Evolutionary conservation across 2,797 vertebrate species (phyloP).

Genomic region (Yasuhikotakia modesta): DNA sequence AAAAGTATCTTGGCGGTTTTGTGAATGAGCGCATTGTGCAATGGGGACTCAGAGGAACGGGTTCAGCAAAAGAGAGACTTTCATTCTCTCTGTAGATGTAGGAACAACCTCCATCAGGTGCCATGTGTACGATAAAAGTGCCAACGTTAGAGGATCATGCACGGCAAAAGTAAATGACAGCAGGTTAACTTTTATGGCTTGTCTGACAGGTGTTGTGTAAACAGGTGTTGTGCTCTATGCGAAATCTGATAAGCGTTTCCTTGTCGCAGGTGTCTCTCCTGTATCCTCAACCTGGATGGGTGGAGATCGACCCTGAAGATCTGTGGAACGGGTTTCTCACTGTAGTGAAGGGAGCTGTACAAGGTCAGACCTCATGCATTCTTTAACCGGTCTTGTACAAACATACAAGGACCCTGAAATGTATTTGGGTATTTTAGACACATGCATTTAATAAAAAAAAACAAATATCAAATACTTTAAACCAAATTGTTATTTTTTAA

Average conservation of each 20-base stretch:
- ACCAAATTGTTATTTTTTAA: no score
- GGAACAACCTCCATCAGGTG: slow-evolving; percentile 86
- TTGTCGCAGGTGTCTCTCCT: slow-evolving; percentile 78
- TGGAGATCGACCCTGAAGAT: slow-evolving; percentile 89
- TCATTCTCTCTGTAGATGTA: slow-evolving; percentile 87
- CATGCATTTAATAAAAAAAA: no score
- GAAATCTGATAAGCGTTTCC: not conserved
- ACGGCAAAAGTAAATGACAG: slow-evolving; percentile 75
- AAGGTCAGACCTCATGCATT: slow-evolving; percentile 77
- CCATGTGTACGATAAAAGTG: slow-evolving; percentile 86
- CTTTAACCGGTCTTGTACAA: not conserved
- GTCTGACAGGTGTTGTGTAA: not conserved
- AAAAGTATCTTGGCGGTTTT: not conserved
- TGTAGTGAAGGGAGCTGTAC: slow-evolving; percentile 87
- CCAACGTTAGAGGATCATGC: slow-evolving; percentile 79
- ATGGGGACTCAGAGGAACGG: slow-evolving; percentile 77
- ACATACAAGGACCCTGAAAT: not conserved
- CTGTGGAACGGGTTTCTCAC: slow-evolving; percentile 85
- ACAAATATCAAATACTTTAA: no score
- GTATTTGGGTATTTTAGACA: no score
- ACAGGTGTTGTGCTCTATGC: not conserved
- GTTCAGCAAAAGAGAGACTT: slow-evolving; percentile 68
- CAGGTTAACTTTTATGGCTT: not conserved
- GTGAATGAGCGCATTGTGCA: not conserved
- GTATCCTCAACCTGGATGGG: slow-evolving; percentile 83